phyloP scores from a whole-genome alignment of 2,113 vertebrate species.

The Coreoperca whiteheadi region DNA sequence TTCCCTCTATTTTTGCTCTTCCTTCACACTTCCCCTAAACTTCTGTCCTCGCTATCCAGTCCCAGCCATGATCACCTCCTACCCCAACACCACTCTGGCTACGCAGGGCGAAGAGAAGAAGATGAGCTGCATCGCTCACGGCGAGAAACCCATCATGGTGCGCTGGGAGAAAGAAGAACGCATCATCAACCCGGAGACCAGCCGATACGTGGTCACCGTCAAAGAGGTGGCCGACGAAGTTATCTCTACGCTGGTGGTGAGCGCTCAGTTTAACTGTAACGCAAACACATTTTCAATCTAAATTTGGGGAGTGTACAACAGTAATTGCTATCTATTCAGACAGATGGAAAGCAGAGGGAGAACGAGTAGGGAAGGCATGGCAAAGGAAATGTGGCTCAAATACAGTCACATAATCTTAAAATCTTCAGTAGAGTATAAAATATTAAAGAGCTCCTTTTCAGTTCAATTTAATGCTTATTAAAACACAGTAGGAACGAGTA shows the following conservation, averaged over 20 bases:
- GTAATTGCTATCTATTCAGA: conserved; percentile 9
- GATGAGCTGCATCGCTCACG: conserved; percentile 96
- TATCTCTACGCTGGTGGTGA: conserved; percentile 94
- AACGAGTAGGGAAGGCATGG: not conserved
- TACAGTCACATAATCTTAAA: conserved; percentile 28
- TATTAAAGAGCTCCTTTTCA: conserved; percentile 43
- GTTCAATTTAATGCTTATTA: conserved; percentile 46
- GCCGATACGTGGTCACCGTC: conserved; percentile 94
- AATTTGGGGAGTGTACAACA: not conserved
- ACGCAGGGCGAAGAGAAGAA: conserved; percentile 97
- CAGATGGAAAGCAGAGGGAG: conserved; percentile 28
- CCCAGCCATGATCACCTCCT: conserved; percentile 99
- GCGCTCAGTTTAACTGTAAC: conserved; percentile 28
- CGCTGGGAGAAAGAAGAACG: conserved; percentile 99
- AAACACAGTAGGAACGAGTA: conserved; percentile 30
- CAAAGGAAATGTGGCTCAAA: conserved; percentile 1
- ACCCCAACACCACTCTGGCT: conserved; percentile 97
- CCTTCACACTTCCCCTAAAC: not conserved
- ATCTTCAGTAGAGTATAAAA: conserved; percentile 41
- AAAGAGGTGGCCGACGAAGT: conserved; percentile 96
- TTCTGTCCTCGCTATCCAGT: conserved; percentile 80
- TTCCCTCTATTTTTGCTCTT: not conserved
- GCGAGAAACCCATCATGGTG: conserved; percentile 98
- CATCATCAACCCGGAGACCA: conserved; percentile 98
- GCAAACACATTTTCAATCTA: not conserved